These are phyloP conservation scores for Seriola dumerili DNA, from an alignment of 2,113 vertebrate species.

Conservation along the genomic window DNA sequence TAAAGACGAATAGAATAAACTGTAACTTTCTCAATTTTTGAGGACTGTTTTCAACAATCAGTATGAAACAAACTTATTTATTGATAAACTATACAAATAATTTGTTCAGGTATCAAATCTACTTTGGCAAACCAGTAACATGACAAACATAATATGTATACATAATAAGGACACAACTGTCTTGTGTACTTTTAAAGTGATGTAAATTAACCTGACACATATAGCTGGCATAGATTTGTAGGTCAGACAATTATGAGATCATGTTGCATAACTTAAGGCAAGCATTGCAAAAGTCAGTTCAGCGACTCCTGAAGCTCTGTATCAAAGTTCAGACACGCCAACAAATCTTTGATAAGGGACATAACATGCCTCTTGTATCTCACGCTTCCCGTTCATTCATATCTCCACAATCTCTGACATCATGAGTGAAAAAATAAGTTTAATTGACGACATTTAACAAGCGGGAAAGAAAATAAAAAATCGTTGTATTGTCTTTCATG, in stretches of 20 bases:
- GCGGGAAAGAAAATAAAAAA: background rate
- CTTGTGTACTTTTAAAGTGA: background rate
- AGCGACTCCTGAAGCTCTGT: constrained; percentile 62
- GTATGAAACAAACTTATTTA: background rate
- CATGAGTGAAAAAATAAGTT: background rate
- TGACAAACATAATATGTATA: background rate
- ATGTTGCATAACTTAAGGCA: constrained; percentile 63
- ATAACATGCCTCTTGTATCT: constrained; percentile 9
- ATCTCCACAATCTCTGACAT: background rate
- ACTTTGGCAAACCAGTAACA: background rate
- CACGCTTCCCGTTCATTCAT: background rate
- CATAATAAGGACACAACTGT: background rate
- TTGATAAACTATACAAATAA: background rate
- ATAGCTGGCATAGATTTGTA: constrained; percentile 10
- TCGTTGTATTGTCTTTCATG: background rate
- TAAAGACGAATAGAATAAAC: background rate
- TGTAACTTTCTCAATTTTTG: background rate
- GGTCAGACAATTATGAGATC: constrained; percentile 50
- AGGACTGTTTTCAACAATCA: background rate
- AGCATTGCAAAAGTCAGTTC: constrained; percentile 62
- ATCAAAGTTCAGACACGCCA: constrained; percentile 70
- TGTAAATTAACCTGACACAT: background rate
- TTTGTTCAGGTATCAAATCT: background rate
- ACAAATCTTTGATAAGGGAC: constrained; percentile 55
- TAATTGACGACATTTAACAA: background rate